Evolutionary conservation across 1,140 invertebrate genomes (phyloP).

Genomic region (Conopomorpha cramerella): DNA sequence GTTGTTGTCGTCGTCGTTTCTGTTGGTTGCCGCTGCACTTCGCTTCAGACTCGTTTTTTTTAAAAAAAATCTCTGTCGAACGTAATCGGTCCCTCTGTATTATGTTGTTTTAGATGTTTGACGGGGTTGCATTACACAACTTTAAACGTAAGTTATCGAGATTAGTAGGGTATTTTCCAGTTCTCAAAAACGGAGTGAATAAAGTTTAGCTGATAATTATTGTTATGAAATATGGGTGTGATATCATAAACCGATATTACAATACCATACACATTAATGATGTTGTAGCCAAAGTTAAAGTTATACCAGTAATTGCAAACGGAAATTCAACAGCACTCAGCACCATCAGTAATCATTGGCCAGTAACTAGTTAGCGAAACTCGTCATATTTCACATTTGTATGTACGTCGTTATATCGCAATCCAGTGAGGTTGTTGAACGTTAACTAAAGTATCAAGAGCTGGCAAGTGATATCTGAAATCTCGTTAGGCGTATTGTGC

Average conservation of each 20-base stretch:
- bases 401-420: conserved; percentile 12
- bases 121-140: background rate
- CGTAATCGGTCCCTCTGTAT: background rate
- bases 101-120: background rate
- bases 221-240: too few species aligned
- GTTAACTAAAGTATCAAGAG: conserved; percentile 24
- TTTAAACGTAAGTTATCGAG: background rate
- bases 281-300: background rate
- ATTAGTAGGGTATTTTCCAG: too few species aligned
- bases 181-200: too few species aligned
- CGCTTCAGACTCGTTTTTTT: conserved; percentile 20
- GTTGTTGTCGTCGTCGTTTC: too few species aligned
- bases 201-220: too few species aligned
- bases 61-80: background rate
- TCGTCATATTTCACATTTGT: conserved; percentile 12
- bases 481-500: conserved; percentile 40
- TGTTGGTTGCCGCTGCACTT: conserved; percentile 13
- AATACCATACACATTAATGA: background rate
- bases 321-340: too few species aligned
- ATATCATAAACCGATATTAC: too few species aligned
- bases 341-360: too few species aligned
- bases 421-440: conserved; percentile 12
- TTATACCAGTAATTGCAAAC: too few species aligned
- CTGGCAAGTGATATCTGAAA: conserved; percentile 25
- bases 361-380: conserved; percentile 3